Percentiles rank a stretch among this genome's conserved stretches.
These are phyloP conservation scores for Syrphus vitripennis DNA, from an alignment of 2,888 invertebrate species.

Conservation along the genomic window DNA sequence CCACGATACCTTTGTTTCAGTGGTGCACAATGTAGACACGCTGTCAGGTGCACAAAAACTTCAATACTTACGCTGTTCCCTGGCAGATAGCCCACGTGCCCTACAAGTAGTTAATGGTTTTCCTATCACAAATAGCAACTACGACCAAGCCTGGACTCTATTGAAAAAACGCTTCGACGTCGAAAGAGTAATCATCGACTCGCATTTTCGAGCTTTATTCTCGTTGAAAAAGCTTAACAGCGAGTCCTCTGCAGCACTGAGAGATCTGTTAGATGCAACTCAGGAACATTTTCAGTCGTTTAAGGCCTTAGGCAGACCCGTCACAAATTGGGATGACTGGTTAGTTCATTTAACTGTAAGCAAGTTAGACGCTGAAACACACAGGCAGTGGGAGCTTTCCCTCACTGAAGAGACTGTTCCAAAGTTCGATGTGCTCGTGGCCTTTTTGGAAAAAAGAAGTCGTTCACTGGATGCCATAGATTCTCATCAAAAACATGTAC, in stretches of 20 bases:
- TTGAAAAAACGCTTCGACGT: conserved; percentile 33
- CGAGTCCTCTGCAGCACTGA: conserved; percentile 1
- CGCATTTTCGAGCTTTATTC: conserved; percentile 6
- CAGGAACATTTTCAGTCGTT: conserved; percentile 30
- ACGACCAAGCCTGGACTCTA: neutral
- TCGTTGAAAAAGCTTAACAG: neutral
- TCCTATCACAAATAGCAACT: neutral
- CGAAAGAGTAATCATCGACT: conserved; percentile 30
- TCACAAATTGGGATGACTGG: conserved; percentile 49
- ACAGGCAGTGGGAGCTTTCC: conserved; percentile 45
- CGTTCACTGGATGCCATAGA: conserved; percentile 28
- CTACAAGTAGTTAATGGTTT: conserved; percentile 4
- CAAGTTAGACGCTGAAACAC: conserved; percentile 8
- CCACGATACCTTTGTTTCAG: neutral
- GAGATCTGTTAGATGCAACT: neutral
- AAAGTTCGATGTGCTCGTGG: neutral
- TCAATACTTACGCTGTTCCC: neutral
- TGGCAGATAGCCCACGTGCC: neutral
- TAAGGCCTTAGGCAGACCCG: conserved; percentile 22
- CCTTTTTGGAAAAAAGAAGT: conserved; percentile 35
- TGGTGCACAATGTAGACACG: neutral
- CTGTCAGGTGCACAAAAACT: neutral
- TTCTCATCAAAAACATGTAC: neutral
- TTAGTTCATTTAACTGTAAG: conserved; percentile 29
- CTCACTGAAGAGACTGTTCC: conserved; percentile 2